Base-by-base conservation (phyloP, 2,797 vertebrate species). In the Semotilus atromaculatus region DNA sequence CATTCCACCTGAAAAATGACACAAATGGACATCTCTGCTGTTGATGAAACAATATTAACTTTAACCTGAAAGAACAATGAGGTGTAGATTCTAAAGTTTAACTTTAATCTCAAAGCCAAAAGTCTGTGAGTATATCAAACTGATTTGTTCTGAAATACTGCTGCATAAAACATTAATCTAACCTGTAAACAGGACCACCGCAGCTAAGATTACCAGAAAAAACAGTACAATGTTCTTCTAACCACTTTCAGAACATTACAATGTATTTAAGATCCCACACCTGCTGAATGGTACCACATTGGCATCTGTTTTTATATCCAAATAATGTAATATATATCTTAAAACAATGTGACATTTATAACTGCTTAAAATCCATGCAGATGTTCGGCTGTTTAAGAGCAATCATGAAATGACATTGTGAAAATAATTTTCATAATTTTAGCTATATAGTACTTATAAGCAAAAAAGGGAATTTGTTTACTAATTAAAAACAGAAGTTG, bases 1-100 rank as follows among this genome's bases (percentile, higher is more conserved):
- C 90, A 99, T 96, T 48, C 98, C 98, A 43, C 98, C 98, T 99
- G 89, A 23, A 92, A 92, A 90, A 29, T 45, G 26, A 71, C 13
- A 75, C 16, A 79, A 31, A 82, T 10, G 8, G 8, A 78, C 62
- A 53, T 82, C 23, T 70, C 18, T 43, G 51, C 36, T 34, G 29
- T 34, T 81, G 79, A 83, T 68, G 4, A 26, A 68, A 77, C 71
- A 77, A 55, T n/a, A 58, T 29, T 31, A 67, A 18, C 60, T 40
- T 76, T 67, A 29, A 70, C 26, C 51, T 45, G n/a, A 71, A 11
- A 48, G 43, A 48, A n/a, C 40, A 43, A 3, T 18, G 10, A 72
- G 31, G 23, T 76, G 81, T 82, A 51, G 29, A 73, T 60, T 26
- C 29, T 71, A 3, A 45, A 16, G 38, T 67, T 64, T 66, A 51